phyloP scores from a whole-genome alignment of 2,888 invertebrate genomes.

The Ganaspis brasiliensis region DNA sequence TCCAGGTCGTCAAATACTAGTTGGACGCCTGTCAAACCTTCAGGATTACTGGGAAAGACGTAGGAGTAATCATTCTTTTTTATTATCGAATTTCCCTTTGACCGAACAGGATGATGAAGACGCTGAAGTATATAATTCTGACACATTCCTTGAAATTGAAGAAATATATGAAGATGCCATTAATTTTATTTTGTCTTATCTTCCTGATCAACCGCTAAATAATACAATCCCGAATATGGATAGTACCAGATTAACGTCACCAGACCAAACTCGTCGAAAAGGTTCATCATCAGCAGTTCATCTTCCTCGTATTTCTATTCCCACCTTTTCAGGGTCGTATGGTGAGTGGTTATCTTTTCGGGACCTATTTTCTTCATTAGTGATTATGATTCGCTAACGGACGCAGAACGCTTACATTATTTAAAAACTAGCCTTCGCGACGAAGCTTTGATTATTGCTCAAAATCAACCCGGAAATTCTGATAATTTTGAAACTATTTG shows the following conservation, averaged over 20 bases:
- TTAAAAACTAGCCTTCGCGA: neutral
- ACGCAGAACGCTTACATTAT: constrained; percentile 1
- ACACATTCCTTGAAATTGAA: neutral
- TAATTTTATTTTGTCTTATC: neutral
- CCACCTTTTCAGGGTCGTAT: neutral
- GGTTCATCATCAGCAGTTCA: neutral
- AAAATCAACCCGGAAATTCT: constrained; percentile 15
- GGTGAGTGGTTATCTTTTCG: constrained; percentile 9
- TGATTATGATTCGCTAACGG: neutral
- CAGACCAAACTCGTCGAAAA: no score
- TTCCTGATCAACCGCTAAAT: neutral
- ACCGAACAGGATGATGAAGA: neutral
- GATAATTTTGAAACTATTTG: constrained; percentile 5
- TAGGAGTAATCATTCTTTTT: neutral
- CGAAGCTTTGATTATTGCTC: neutral
- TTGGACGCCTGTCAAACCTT: neutral
- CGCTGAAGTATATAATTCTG: neutral
- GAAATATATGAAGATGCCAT: constrained; percentile 23
- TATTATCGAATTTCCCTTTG: neutral
- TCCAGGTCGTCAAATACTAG: neutral
- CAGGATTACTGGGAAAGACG: neutral
- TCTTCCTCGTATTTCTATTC: neutral
- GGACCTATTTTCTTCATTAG: neutral
- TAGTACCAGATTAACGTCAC: no score
- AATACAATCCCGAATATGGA: no score